Base-by-base conservation (phyloP, 2,797 vertebrate species). In the Enteromius fasciolatus region DNA sequence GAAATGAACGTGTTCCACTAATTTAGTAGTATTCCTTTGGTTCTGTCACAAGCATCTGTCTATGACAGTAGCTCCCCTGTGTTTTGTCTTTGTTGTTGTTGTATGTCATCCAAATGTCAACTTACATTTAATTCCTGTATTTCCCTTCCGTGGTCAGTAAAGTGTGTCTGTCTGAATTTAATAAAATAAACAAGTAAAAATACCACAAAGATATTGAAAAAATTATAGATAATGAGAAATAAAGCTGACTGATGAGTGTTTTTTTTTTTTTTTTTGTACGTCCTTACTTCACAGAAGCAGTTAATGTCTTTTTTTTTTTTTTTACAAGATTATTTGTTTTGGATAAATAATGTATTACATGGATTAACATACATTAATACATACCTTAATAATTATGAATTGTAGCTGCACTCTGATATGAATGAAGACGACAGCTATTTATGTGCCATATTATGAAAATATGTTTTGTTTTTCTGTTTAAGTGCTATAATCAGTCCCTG, bases 51-150 rank as follows among this genome's bases (percentile, higher is more conserved):
- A 50, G 25, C 69, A 74, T 74, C 79, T 64, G 57, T 52, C n/a
- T 64, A 17, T 81, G 79, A 81, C 69, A 74, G 79, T 59, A 39
- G 57, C 57, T 74, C 79, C 31, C 69, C 20, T 63, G 79, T 73
- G 79, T 52, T 74, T 74, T 74, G 69, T 64, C n/a, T 64, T 64
- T 64, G 75, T 74, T 81, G 69, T 70, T 80, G 64, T 68, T 59
- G 50, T 48, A 74, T 74, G 57, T 73, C 44, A 73, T 33, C 64
- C 28, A 81, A 81, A 74, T 81, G 70, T 73, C 54, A 72, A 46
- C 44, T 81, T 81, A 20, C 59, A 81, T 52, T 74, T 66, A 81
- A 64, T 50, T 64, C 18, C 28, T 28, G 15, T 39, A 8, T 69
- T 81, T 81, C 57, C 31, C 79, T 41, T 52, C 52, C 18, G 20